Evolutionary conservation across 2,797 vertebrate genomes (phyloP).

Genomic region (Sebastes variabilis): DNA sequence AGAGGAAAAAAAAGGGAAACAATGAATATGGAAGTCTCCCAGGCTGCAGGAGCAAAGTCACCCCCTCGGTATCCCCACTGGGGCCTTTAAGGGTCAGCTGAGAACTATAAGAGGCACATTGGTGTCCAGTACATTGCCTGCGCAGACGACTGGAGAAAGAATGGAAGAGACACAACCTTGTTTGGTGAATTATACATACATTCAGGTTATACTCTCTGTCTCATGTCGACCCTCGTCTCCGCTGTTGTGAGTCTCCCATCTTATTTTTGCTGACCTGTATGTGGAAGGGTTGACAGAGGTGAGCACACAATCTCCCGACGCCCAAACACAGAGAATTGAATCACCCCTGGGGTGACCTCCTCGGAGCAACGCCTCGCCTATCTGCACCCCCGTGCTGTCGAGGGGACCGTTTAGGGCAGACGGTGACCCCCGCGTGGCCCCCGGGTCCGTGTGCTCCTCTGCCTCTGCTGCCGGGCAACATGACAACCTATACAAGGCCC

Average conservation of each 20-base stretch:
- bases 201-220: conserved; percentile 23
- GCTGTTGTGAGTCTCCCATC: conserved; percentile 71
- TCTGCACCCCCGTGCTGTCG: conserved; percentile 69
- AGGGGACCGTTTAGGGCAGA: conserved; percentile 69
- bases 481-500: conserved; percentile 87
- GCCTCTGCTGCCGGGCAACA: conserved; percentile 68
- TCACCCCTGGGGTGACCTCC: conserved; percentile 84
- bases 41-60: conserved; percentile 73
- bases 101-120: conserved; percentile 47
- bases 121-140: conserved; percentile 49
- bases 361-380: conserved; percentile 68
- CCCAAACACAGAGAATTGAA: conserved; percentile 86
- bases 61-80: conserved; percentile 37
- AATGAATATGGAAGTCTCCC: conserved; percentile 65
- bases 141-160: conserved; percentile 49
- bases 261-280: conserved; percentile 81
- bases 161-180: conserved; percentile 59
- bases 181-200: conserved; percentile 68
- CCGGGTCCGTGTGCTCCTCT: conserved; percentile 43
- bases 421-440: conserved; percentile 69
- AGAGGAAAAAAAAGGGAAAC: conserved; percentile 39
- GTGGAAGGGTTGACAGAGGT: conserved; percentile 82
- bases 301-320: conserved; percentile 79
- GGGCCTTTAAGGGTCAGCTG: conserved; percentile 67
- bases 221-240: conserved; percentile 36